Conservation (phyloP, 2,888 invertebrate genomes). For the Cephonodes hylas region DNA sequence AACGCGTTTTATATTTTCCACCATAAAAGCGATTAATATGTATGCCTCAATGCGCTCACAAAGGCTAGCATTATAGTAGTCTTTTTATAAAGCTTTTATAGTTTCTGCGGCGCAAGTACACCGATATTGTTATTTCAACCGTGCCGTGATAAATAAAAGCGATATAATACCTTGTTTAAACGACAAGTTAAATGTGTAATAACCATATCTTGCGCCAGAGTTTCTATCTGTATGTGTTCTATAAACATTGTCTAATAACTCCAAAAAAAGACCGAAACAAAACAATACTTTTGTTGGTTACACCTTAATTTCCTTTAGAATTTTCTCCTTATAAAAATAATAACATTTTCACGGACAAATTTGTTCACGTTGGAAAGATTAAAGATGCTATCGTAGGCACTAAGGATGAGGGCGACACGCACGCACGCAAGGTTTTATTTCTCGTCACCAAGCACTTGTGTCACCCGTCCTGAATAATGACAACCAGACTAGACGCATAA, state of each 20-base stretch:
- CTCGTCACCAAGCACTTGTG: slow-evolving; percentile 24
- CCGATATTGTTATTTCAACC: slow-evolving; percentile 54
- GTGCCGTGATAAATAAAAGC: slow-evolving; percentile 21
- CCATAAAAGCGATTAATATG: slow-evolving; percentile 56
- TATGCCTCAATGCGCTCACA: slow-evolving; percentile 59
- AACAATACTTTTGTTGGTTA: not conserved
- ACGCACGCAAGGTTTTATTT: slow-evolving; percentile 35
- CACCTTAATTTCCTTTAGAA: not conserved
- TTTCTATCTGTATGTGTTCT: not conserved
- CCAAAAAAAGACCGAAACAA: not conserved
- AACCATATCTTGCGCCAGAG: not conserved
- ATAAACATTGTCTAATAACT: not conserved
- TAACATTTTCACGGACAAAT: slow-evolving; percentile 14
- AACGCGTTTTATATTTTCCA: slow-evolving; percentile 42
- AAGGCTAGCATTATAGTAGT: slow-evolving; percentile 46
- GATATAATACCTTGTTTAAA: not conserved
- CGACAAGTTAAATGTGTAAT: not conserved
- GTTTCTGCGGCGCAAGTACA: slow-evolving; percentile 18
- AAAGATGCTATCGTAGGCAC: slow-evolving; percentile 43
- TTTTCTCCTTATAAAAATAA: slow-evolving; percentile 16
- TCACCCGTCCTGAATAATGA: slow-evolving; percentile 1
- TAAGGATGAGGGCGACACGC: slow-evolving; percentile 27
- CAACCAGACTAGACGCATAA: not conserved
- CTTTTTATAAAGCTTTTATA: slow-evolving; percentile 59
- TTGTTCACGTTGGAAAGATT: slow-evolving; percentile 41